Conservation (phyloP, 2,113 vertebrate species). For the Ceratotherium simum region DNA sequence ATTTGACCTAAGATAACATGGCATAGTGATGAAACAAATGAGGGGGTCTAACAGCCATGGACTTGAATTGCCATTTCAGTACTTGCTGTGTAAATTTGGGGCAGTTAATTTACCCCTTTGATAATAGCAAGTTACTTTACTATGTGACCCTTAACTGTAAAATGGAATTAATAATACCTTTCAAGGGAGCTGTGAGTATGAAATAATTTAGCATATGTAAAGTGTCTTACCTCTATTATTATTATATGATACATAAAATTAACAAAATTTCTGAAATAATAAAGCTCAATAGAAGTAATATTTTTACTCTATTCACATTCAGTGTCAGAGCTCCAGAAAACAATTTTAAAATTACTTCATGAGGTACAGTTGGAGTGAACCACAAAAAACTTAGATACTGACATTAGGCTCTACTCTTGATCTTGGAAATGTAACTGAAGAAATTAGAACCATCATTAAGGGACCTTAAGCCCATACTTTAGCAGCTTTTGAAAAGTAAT, state of each 20-base stretch:
- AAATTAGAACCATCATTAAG: neutral
- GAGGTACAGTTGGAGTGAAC: neutral
- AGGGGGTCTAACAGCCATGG: neutral
- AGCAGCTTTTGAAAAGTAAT: slow-evolving; percentile 1
- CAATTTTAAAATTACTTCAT: neutral
- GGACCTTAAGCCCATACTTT: neutral
- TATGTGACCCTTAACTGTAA: neutral
- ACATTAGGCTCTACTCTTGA: neutral
- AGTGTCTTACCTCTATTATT: neutral
- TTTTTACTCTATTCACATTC: neutral
- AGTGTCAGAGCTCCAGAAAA: neutral
- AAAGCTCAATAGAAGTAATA: neutral
- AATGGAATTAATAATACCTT: neutral
- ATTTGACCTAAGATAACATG: neutral
- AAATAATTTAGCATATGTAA: slow-evolving; percentile 6
- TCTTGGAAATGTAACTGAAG: neutral
- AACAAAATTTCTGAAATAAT: neutral
- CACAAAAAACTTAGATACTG: neutral
- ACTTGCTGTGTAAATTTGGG: neutral
- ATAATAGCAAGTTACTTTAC: neutral
- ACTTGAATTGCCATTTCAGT: neutral
- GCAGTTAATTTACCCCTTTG: neutral
- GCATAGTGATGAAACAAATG: neutral
- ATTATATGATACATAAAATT: neutral
- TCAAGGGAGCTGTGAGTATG: neutral